Evolutionary conservation across 2,113 vertebrate genomes (phyloP).

Genomic region (Dicerorhinus sumatrensis): DNA sequence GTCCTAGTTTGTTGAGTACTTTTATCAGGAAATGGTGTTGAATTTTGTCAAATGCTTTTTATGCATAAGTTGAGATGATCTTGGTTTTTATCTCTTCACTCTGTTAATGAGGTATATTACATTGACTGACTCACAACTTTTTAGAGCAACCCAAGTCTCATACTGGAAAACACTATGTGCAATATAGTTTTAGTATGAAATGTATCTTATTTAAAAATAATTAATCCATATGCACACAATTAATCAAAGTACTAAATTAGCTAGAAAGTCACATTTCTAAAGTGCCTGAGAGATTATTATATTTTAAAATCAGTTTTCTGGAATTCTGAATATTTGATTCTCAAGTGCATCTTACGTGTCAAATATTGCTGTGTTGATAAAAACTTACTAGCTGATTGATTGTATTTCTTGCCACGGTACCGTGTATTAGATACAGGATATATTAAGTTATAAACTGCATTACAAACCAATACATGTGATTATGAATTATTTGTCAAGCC

Average conservation of each 20-base stretch:
- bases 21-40: background rate
- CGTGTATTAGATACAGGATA: background rate
- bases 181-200: background rate
- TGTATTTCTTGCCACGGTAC: background rate
- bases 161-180: background rate
- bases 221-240: background rate
- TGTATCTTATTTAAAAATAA: background rate
- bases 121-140: background rate
- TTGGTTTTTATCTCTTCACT: background rate
- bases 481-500: background rate
- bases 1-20: background rate
- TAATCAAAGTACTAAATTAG: background rate
- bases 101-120: background rate
- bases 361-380: background rate
- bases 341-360: background rate
- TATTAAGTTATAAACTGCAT: background rate
- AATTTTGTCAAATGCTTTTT: background rate
- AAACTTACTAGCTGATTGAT: background rate
- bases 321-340: background rate
- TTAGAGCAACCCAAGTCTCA: background rate
- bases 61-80: background rate
- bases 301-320: background rate
- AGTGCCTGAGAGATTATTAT: background rate
- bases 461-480: background rate
- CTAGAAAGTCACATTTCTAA: background rate